phyloP scores from a whole-genome alignment of 2,888 invertebrate genomes.

The Hemistola chrysoprasaria region DNA sequence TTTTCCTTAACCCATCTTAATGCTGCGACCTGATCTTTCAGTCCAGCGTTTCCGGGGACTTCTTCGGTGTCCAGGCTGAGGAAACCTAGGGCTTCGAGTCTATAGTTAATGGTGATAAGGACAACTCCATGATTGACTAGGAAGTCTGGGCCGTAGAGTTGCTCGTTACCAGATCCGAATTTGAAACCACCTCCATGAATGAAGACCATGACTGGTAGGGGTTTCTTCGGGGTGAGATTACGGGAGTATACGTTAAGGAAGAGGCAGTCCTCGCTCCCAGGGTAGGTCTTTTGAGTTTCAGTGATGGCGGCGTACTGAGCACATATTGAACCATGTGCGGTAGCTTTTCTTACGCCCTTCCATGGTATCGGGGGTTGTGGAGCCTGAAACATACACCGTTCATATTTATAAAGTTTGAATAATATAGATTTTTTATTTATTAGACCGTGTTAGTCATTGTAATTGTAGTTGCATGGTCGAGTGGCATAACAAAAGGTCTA shows the following conservation, averaged over 20 bases:
- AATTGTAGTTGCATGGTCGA: no score
- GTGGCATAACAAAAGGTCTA: no score
- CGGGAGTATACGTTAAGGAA: constrained; percentile 47
- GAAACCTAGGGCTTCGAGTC: constrained; percentile 77
- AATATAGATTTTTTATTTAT: no score
- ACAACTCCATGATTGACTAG: constrained; percentile 73
- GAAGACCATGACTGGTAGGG: constrained; percentile 11
- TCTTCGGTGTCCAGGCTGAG: constrained; percentile 72
- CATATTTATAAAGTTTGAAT: no score
- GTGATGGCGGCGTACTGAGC: constrained; percentile 9
- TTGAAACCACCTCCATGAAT: constrained; percentile 21
- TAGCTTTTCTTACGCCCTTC: constrained; percentile 44
- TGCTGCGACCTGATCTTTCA: constrained; percentile 62
- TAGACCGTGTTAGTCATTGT: no score
- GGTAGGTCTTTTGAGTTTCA: constrained; percentile 13
- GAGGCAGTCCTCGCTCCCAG: constrained; percentile 46
- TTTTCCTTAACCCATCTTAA: constrained; percentile 49
- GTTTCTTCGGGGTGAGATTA: constrained; percentile 1
- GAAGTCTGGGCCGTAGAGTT: constrained; percentile 77
- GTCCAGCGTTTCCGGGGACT: constrained; percentile 82
- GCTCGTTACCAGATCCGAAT: constrained; percentile 54
- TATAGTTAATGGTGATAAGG: constrained; percentile 80
- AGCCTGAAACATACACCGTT: no score
- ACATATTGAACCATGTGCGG: constrained; percentile 20
- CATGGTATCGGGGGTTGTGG: constrained; percentile 35